Evolutionary conservation across 92 coral and sea anemone genomes (phyloP).

Genomic region (Parazoanthus swiftii): DNA sequence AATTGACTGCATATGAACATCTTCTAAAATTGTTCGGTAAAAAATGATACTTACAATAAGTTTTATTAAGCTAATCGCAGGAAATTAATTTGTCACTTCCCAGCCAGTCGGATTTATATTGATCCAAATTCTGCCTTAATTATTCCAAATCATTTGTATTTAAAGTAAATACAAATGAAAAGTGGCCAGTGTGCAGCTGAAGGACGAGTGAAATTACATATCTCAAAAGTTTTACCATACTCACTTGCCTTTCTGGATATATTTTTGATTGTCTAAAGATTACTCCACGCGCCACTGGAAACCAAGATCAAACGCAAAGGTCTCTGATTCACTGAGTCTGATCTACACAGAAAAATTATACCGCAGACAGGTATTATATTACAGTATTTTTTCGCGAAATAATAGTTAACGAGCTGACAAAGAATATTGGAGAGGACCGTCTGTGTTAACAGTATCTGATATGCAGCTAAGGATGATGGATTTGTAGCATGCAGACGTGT

Average conservation of each 20-base stretch:
- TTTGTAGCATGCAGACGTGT: background rate
- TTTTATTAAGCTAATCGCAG: conserved; percentile 8
- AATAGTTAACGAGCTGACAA: background rate
- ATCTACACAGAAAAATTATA: background rate
- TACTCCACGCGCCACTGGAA: background rate
- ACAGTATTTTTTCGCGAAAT: background rate
- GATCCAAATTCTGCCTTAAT: conserved; percentile 19
- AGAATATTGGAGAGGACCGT: too few species aligned
- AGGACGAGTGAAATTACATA: background rate
- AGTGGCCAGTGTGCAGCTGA: background rate
- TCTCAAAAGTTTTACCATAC: background rate
- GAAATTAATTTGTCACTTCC: conserved; percentile 10
- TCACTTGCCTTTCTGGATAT: too few species aligned
- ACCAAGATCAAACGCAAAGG: too few species aligned
- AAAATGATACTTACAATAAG: background rate
- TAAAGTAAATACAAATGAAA: background rate
- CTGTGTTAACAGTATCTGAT: background rate
- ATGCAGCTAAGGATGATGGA: background rate
- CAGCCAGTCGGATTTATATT: background rate
- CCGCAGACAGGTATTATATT: background rate
- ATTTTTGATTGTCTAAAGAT: background rate
- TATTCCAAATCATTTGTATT: background rate
- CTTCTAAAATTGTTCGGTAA: background rate
- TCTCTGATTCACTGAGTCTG: too few species aligned
- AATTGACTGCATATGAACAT: background rate